Evolutionary conservation across 2,888 invertebrate species (phyloP).

Genomic region (Hetaerina titia): DNA sequence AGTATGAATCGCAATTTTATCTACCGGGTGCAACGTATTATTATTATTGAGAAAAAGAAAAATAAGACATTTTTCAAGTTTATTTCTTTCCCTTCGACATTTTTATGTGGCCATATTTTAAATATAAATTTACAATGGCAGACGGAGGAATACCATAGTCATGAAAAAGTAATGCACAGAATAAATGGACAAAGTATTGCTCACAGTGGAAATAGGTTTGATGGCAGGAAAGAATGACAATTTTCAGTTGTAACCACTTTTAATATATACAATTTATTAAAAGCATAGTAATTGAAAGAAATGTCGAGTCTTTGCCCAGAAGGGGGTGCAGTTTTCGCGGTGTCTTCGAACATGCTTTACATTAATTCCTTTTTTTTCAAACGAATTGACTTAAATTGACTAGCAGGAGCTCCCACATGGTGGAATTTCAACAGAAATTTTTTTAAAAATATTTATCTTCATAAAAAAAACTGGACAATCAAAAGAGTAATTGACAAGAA

Average conservation of each 20-base stretch:
- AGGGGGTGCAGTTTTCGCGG: not conserved
- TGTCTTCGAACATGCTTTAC: not conserved
- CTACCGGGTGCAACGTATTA: no score
- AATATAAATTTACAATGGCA: slow-evolving; percentile 63
- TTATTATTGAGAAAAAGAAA: not conserved
- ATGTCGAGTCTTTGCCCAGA: not conserved
- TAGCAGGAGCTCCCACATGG: not conserved
- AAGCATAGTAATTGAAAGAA: not conserved
- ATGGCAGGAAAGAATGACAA: not conserved
- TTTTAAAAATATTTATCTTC: not conserved
- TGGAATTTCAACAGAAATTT: not conserved
- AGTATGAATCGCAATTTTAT: no score
- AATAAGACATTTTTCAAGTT: slow-evolving; percentile 34
- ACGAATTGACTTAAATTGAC: not conserved
- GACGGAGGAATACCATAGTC: slow-evolving; percentile 52
- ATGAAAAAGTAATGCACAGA: slow-evolving; percentile 50
- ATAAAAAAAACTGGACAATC: not conserved
- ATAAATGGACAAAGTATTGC: slow-evolving; percentile 49
- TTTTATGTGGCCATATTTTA: slow-evolving; percentile 41
- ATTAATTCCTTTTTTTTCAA: not conserved
- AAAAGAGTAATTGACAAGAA: not conserved
- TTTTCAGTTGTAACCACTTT: not conserved
- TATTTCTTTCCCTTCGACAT: slow-evolving; percentile 59
- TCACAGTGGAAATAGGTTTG: not conserved
- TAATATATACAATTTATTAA: not conserved